phyloP scores from a whole-genome alignment of 2,113 vertebrate genomes.

The Perca fluviatilis region DNA sequence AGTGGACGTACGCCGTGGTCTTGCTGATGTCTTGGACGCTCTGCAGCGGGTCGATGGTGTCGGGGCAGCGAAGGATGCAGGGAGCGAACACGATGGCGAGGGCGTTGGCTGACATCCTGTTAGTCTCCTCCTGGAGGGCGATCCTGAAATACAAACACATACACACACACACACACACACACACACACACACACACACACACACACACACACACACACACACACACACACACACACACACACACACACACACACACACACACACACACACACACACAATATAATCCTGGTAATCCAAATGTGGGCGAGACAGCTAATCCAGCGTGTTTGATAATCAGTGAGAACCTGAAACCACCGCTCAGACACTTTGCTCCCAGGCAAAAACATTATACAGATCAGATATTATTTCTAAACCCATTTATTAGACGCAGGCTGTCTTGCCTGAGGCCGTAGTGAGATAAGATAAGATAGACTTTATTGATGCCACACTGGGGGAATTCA shows the following conservation, averaged over 20 bases:
- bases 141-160: too few relatives aligned
- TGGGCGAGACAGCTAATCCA: not conserved
- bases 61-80: constrained; percentile 95
- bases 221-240: not conserved
- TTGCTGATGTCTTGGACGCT: constrained; percentile 98
- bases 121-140: constrained; percentile 96
- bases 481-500: too few relatives aligned
- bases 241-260: not conserved
- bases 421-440: not conserved
- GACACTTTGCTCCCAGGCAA: not conserved
- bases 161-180: not conserved
- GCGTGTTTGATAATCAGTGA: not conserved
- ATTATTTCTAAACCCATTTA: not conserved
- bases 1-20: constrained; percentile 92
- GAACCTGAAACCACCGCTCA: constrained; percentile 7
- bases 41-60: constrained; percentile 94
- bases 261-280: not conserved
- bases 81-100: constrained; percentile 98
- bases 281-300: constrained; percentile 17
- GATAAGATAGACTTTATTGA: too few relatives aligned
- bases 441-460: not conserved
- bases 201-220: not conserved
- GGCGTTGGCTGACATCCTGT: constrained; percentile 98
- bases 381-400: constrained; percentile 3
- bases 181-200: not conserved